Evolutionary conservation across 1,140 invertebrate genomes (phyloP).

Genomic region (Antheraea mylitta): DNA sequence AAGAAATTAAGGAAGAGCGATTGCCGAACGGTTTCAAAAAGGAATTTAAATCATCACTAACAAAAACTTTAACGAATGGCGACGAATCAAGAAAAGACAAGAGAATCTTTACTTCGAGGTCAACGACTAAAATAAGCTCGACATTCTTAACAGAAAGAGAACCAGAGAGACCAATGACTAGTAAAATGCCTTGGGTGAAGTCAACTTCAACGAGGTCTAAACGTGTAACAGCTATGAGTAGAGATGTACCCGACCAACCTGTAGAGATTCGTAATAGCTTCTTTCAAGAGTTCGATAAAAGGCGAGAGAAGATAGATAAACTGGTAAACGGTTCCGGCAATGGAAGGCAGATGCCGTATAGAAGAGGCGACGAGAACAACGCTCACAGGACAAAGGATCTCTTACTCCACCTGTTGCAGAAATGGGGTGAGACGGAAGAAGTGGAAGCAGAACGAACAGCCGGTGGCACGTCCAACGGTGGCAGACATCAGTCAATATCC

Average conservation of each 20-base stretch:
- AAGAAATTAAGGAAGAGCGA: slow-evolving; percentile 50
- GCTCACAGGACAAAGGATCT: slow-evolving; percentile 86
- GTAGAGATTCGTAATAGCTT: slow-evolving; percentile 79
- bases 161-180: slow-evolving; percentile 61
- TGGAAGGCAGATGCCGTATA: slow-evolving; percentile 65
- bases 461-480: slow-evolving; percentile 63
- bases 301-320: slow-evolving; percentile 70
- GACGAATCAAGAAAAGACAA: slow-evolving; percentile 56
- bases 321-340: slow-evolving; percentile 61
- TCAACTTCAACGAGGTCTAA: slow-evolving; percentile 75
- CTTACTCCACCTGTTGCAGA: slow-evolving; percentile 84
- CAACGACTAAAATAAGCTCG: slow-evolving; percentile 56
- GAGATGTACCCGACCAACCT: slow-evolving; percentile 83
- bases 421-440: slow-evolving; percentile 83
- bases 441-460: slow-evolving; percentile 64
- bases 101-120: slow-evolving; percentile 61
- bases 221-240: slow-evolving; percentile 80
- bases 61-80: slow-evolving; percentile 57
- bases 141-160: slow-evolving; percentile 61
- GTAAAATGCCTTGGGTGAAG: slow-evolving; percentile 78
- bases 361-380: slow-evolving; percentile 75
- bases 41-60: slow-evolving; percentile 47
- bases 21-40: slow-evolving; percentile 62
- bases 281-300: slow-evolving; percentile 77
- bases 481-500: slow-evolving; percentile 79